Evolutionary conservation across 1,140 invertebrate genomes (phyloP), one percentile per base, ranked within the genome.

Genomic region (Saccostrea glomerata): DNA sequence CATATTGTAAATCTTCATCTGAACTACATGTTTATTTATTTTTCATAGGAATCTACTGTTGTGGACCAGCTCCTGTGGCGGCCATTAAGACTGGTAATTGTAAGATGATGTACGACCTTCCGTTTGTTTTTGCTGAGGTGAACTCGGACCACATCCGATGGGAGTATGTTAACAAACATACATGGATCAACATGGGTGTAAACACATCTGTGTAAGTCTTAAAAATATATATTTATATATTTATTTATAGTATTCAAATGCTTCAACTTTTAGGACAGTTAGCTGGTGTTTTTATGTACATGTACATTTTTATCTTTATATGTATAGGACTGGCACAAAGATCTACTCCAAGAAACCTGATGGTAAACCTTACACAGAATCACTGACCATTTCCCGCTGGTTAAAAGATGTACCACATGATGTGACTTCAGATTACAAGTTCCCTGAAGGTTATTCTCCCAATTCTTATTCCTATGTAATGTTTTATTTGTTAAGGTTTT

Each of bases 101-200:
- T 2, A 70, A 90, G 23, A 96, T 97, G 89, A 94, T 96, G 56
- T 97, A 97, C 92, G 97, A 98, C 92, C 96, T 96, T 2, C 96
- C 96, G 2, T 97, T 97, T 94, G 96, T 97, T 36, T 97, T 97
- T 94, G 96, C 97, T 63, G 97, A 97, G 94, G 96, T 98, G 0
- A 97, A 98, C 93, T 97, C 97, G 9, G 97, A 98, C 91, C 95
- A 96, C 63, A 20, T 84, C 58, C 13, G 63, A 54, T 82, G 63
- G n/a, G 40, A 84, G n/a, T 63, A 36, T 66, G 63, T 23, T 1
- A 23, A 83, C 20, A 60, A 47, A 77, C 0, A 23, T 23, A 82
- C 23, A 55, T 77, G 55, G 20, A 56, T 23, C 36, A 54, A 87
- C 23, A 12, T 20, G n/a, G 73, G 25, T 5, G 9, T 2, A 30